Evolutionary conservation across 1,140 invertebrate genomes (phyloP), one percentile per base, ranked within the genome.

Genomic region (Laupala kohalensis): DNA sequence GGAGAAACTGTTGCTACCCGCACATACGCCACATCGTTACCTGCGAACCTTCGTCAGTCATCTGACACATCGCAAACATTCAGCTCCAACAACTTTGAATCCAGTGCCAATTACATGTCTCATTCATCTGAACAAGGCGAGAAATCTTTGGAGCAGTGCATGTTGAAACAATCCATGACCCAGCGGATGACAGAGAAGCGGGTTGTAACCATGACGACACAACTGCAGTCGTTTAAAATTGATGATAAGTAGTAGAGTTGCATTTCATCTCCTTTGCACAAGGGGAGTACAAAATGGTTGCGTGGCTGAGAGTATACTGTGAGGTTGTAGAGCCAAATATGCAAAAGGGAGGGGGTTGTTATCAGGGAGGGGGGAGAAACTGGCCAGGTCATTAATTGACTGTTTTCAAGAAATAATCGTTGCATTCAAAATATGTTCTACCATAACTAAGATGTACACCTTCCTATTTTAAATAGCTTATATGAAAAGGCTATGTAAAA

Each of bases 131-230:
- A 24, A 12, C 25, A 67, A 13, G 71, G 64, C 6, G 71, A 69
- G 9, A 28, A 29, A 13, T 37, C 65, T 28, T 24, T 72, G 25
- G 71, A 72, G 25, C 71, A 72, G 66, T 25, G 71, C 19, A 72
- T 72, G 71, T 25, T 72, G 71, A 72, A 72, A 23, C 71, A 72
- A 28, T 67, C 65, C 15, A 72, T 67, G n/a, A 68, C 71, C 15
- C 71, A 72, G 30, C 71, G 67, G 15, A 72, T 53, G 9, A 23
- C 25, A 25, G 67, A 67, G 65, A 72, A 72, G 28, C 29, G 37
- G n/a, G 65, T 28, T 2, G 71, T 72, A 1, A 72, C 71, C 5
- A 72, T 68, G 65, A 72, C 71, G 2, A 62, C 71, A 5, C 63
- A 37, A 23, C 27, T 28, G 15, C 65, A 67, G 29, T 53, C 37